Evolutionary conservation across 2,113 vertebrate genomes (phyloP).

Genomic region (Miniopterus natalensis): DNA sequence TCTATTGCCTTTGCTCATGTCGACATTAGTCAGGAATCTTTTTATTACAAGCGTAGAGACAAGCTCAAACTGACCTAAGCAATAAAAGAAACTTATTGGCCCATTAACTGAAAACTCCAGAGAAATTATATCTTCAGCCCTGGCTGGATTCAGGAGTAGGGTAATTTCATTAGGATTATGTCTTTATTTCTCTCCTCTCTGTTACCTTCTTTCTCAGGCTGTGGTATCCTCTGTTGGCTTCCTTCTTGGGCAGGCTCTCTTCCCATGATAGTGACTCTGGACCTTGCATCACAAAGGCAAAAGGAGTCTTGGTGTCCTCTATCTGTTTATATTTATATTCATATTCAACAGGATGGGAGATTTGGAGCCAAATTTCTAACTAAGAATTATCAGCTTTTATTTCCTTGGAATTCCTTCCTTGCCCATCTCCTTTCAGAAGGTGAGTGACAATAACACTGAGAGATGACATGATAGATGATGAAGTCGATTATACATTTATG

Average conservation of each 20-base stretch:
- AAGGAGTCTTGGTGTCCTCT: neutral
- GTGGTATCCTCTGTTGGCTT: neutral
- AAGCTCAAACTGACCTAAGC: neutral
- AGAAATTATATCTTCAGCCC: neutral
- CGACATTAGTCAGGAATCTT: neutral
- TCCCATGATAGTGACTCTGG: neutral
- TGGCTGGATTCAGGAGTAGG: neutral
- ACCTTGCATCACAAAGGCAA: neutral
- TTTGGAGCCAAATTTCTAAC: neutral
- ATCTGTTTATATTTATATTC: neutral
- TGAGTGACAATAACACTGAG: neutral
- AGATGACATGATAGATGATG: neutral
- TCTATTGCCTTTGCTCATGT: neutral
- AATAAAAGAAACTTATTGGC: neutral
- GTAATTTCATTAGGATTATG: neutral
- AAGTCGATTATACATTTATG: neutral
- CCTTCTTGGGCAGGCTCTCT: neutral
- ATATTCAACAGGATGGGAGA: neutral
- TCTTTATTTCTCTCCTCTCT: neutral
- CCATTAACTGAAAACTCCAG: neutral
- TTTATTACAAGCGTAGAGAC: neutral
- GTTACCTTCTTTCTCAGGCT: neutral
- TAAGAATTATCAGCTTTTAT: neutral
- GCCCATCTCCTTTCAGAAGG: neutral
- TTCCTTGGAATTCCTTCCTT: neutral